phyloP scores from a whole-genome alignment of 2,888 invertebrate species.

The Dioctria rufipes region DNA sequence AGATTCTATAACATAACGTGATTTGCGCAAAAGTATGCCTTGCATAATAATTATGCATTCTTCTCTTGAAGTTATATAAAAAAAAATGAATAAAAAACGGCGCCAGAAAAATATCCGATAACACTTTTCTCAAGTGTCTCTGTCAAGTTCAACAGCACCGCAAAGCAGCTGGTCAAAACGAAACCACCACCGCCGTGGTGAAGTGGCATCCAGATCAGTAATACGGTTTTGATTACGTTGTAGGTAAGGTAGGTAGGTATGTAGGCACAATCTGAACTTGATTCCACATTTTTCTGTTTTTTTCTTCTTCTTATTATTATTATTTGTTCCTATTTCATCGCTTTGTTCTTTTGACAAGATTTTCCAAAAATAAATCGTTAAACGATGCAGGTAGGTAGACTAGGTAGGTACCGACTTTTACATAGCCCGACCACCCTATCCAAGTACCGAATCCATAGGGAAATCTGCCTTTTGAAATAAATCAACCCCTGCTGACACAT shows the following conservation, averaged over 20 bases:
- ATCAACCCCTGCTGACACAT: neutral
- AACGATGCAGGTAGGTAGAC: neutral
- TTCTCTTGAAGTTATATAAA: conserved; percentile 3
- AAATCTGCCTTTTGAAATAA: conserved; percentile 22
- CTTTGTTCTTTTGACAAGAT: conserved; percentile 10
- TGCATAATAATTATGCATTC: neutral
- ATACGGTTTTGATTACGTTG: conserved; percentile 33
- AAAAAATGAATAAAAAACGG: neutral
- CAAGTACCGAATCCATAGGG: neutral
- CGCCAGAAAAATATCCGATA: conserved; percentile 21
- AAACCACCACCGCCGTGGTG: neutral
- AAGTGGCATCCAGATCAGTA: conserved; percentile 6
- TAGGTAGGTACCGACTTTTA: too few species aligned
- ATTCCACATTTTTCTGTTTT: conserved; percentile 12
- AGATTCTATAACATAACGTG: too few species aligned
- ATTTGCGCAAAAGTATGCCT: too few species aligned
- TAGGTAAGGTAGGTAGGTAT: too few species aligned
- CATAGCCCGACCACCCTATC: too few species aligned
- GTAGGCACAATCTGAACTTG: conserved; percentile 22
- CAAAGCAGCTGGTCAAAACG: conserved; percentile 1
- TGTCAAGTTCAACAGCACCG: conserved; percentile 35
- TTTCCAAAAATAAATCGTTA: conserved; percentile 12
- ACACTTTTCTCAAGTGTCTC: neutral
- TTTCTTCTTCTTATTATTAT: neutral
- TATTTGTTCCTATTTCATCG: neutral